phyloP scores from a whole-genome alignment of 2,797 vertebrate genomes.

The Australoheros facetus region DNA sequence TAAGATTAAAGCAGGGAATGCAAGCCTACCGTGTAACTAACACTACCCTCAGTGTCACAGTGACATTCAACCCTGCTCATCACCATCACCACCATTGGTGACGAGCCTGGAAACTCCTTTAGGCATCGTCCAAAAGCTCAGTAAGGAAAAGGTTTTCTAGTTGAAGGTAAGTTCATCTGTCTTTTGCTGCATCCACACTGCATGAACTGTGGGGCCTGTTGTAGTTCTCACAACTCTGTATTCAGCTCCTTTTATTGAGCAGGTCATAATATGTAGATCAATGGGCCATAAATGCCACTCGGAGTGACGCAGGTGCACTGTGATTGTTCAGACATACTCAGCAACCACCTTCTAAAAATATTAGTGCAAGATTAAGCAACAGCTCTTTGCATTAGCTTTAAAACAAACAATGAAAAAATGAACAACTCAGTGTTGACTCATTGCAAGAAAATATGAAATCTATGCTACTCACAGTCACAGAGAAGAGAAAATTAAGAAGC shows the following conservation, averaged over 20 bases:
- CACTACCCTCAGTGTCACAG: rapidly evolving
- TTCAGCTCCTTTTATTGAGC: neutral
- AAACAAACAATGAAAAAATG: neutral
- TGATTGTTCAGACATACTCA: neutral
- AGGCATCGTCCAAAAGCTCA: neutral
- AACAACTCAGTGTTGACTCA: neutral
- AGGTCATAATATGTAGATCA: neutral
- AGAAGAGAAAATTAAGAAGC: neutral
- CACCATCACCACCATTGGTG: too few species aligned
- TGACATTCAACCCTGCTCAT: neutral
- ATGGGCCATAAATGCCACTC: neutral
- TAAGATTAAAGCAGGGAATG: neutral
- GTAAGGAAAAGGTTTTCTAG: neutral
- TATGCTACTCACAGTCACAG: neutral
- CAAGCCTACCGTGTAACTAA: neutral
- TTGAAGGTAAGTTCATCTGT: rapidly evolving
- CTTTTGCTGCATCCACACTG: neutral
- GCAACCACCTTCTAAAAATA: neutral
- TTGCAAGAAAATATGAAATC: neutral
- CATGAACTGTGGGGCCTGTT: neutral
- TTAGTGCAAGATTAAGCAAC: neutral
- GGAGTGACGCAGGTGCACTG: neutral
- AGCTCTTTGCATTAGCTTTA: neutral
- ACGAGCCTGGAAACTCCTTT: too few species aligned
- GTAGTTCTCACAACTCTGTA: neutral